phyloP scores from a whole-genome alignment of 2,888 invertebrate genomes.

The Poecilus cupreus region DNA sequence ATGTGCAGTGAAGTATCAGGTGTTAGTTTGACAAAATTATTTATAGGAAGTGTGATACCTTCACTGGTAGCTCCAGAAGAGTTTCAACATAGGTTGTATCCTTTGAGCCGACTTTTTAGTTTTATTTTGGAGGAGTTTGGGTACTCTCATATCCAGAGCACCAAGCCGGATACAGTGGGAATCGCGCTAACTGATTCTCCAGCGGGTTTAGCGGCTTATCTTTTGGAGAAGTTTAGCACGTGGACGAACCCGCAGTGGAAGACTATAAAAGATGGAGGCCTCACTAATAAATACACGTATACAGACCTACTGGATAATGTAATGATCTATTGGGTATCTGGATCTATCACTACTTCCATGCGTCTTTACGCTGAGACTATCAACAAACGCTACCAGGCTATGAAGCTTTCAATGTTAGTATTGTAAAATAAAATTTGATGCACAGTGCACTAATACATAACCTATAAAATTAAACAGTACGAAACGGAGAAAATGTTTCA shows the following conservation, averaged over 20 bases:
- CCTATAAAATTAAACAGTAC: no score
- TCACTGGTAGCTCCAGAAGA: slow-evolving; percentile 75
- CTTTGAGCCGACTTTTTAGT: neutral
- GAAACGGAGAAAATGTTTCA: no score
- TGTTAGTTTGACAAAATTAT: slow-evolving; percentile 58
- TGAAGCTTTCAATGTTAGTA: no score
- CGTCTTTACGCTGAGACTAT: slow-evolving; percentile 83
- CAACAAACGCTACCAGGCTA: no score
- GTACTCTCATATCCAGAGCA: slow-evolving; percentile 86
- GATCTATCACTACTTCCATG: slow-evolving; percentile 83
- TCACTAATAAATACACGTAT: slow-evolving; percentile 79
- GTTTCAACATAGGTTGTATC: slow-evolving; percentile 71
- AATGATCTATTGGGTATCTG: slow-evolving; percentile 88
- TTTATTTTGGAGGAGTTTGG: slow-evolving; percentile 72
- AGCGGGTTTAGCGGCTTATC: slow-evolving; percentile 90
- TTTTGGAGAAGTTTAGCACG: slow-evolving; percentile 90
- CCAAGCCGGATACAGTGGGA: slow-evolving; percentile 92
- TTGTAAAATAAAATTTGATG: no score
- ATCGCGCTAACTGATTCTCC: slow-evolving; percentile 85
- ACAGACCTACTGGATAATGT: slow-evolving; percentile 85
- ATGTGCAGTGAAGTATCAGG: slow-evolving; percentile 63
- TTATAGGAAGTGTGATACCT: slow-evolving; percentile 76
- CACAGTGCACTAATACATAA: no score
- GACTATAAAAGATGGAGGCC: slow-evolving; percentile 78
- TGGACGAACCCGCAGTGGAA: slow-evolving; percentile 79